phyloP scores from a whole-genome alignment of 2,113 vertebrate genomes.

The Artemisiospiza belli region DNA sequence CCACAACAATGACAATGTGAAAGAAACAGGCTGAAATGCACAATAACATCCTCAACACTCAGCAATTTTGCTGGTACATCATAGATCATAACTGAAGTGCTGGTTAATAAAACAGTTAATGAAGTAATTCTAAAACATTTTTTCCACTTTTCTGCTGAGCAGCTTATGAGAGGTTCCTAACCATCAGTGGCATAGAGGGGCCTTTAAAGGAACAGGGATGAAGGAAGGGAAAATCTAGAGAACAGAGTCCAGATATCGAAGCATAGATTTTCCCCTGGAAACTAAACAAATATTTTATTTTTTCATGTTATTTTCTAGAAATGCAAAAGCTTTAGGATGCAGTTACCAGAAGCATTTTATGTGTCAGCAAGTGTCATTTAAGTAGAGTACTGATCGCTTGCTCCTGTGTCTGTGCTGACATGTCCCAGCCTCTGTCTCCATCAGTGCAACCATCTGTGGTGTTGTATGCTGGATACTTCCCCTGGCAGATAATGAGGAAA shows the following conservation, averaged over 20 bases:
- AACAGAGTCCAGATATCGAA: background rate
- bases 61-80: background rate
- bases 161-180: background rate
- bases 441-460: background rate
- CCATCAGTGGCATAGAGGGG: background rate
- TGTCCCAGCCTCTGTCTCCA: accelerated
- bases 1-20: background rate
- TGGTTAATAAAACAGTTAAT: background rate
- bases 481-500: background rate
- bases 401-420: background rate
- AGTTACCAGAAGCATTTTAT: background rate
- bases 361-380: background rate
- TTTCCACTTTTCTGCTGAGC: background rate
- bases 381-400: background rate
- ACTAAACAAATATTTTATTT: background rate
- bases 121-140: background rate
- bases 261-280: background rate
- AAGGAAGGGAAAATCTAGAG: background rate
- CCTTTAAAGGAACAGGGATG: background rate
- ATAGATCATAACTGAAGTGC: background rate
- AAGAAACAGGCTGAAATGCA: background rate
- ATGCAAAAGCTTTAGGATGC: background rate
- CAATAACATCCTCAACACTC: background rate
- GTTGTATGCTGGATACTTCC: background rate
- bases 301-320: background rate